A percentile compares a stretch with the other conserved stretches of the same genome.
Evolutionary conservation across 2,113 vertebrate species (phyloP).

Genomic region (Eretmochelys imbricata): DNA sequence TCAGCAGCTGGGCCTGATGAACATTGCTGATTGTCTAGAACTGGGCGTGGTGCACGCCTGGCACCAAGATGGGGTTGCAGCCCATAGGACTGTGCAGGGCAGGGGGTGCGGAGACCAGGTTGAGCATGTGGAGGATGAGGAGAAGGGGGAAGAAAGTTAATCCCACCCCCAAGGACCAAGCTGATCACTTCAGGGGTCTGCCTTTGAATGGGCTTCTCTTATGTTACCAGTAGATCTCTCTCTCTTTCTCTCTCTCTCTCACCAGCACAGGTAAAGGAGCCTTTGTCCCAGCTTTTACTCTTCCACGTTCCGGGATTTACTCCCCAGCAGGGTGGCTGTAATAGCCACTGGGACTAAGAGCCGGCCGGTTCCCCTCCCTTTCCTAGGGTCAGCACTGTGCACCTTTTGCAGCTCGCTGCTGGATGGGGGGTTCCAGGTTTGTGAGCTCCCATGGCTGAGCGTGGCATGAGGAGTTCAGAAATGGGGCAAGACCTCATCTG

Average conservation of each 20-base stretch:
- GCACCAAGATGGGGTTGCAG: too few species aligned
- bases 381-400: background rate
- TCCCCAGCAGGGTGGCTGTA: too few species aligned
- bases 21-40: background rate
- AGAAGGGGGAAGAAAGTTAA: too few species aligned
- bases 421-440: rapidly evolving
- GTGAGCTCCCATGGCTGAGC: rapidly evolving
- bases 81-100: rapidly evolving
- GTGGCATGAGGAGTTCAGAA: constrained; percentile 31
- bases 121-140: background rate
- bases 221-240: too few species aligned
- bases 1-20: background rate
- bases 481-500: background rate
- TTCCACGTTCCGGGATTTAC: too few species aligned
- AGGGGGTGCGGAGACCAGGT: background rate
- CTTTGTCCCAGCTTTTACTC: background rate
- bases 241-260: too few species aligned
- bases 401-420: background rate
- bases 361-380: background rate
- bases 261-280: background rate
- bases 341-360: background rate
- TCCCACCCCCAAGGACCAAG: too few species aligned
- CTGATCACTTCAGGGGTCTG: too few species aligned
- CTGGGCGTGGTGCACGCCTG: background rate
- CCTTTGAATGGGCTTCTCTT: too few species aligned